Evolutionary conservation across 2,113 vertebrate species (phyloP).

Genomic region (Odontophorus gujanensis): DNA sequence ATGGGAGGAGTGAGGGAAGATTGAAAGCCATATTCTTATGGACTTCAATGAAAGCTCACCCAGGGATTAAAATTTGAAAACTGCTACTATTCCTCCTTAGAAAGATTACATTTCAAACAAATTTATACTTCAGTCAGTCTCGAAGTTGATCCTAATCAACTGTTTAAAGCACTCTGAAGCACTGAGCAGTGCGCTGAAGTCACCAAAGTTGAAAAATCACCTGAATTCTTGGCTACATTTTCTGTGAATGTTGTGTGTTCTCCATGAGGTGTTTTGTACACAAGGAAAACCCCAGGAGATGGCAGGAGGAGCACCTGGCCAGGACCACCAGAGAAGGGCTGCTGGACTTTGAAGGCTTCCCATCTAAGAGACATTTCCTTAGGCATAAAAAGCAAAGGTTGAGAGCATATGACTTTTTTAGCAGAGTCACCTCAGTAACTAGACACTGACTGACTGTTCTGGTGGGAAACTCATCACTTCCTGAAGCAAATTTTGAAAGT

Average conservation of each 20-base stretch:
- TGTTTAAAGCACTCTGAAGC: not conserved
- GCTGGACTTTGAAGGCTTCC: not conserved
- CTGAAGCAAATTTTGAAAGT: not conserved
- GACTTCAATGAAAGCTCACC: not conserved
- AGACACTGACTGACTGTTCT: not conserved
- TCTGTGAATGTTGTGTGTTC: not conserved
- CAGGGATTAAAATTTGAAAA: not conserved
- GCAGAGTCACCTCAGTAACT: not conserved
- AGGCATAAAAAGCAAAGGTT: rapidly evolving
- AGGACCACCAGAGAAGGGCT: not conserved
- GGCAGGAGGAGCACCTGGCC: not conserved
- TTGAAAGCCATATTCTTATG: not conserved
- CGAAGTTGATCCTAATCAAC: not conserved
- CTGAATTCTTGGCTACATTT: not conserved
- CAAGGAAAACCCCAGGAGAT: not conserved
- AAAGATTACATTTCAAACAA: not conserved
- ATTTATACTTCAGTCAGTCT: not conserved
- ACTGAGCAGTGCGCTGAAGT: not conserved
- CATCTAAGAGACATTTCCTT: not conserved
- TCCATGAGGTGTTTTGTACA: not conserved
- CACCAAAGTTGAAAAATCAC: not conserved
- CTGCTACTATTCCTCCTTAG: not conserved
- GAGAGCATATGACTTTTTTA: not conserved
- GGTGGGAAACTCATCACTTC: not conserved
- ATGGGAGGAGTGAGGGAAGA: not conserved